These are phyloP conservation scores for Heterochromis multidens DNA, from an alignment of 2,113 vertebrate genomes.

Conservation along the genomic window DNA sequence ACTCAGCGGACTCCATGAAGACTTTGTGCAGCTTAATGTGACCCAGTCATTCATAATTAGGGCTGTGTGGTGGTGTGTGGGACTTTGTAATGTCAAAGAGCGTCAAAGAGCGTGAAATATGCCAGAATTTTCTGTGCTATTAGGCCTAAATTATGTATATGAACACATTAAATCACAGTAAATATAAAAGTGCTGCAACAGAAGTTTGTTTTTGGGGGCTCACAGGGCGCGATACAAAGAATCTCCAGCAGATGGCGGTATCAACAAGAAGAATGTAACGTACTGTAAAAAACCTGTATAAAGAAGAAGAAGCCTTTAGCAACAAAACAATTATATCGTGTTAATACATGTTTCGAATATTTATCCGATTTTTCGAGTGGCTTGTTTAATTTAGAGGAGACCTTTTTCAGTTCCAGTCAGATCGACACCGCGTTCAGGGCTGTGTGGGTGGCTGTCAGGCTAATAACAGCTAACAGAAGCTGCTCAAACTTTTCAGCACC, in stretches of 20 bases:
- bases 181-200: neutral
- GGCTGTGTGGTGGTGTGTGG: neutral
- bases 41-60: neutral
- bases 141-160: neutral
- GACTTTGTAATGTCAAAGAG: neutral
- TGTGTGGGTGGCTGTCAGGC: neutral
- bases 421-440: neutral
- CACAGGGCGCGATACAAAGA: neutral
- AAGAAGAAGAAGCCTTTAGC: neutral
- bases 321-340: neutral
- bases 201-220: neutral
- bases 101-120: neutral
- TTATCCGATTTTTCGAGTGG: neutral
- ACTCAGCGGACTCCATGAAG: constrained; percentile 30
- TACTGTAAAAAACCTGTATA: fast-evolving
- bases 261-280: neutral
- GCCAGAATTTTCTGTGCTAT: neutral
- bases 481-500: neutral
- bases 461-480: neutral
- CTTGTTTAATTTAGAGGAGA: neutral
- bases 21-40: neutral
- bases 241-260: constrained; percentile 8
- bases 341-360: neutral
- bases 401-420: neutral
- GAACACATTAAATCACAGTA: neutral